Evolutionary conservation across 1,140 invertebrate genomes (phyloP).

Genomic region (Drosophila rufa): DNA sequence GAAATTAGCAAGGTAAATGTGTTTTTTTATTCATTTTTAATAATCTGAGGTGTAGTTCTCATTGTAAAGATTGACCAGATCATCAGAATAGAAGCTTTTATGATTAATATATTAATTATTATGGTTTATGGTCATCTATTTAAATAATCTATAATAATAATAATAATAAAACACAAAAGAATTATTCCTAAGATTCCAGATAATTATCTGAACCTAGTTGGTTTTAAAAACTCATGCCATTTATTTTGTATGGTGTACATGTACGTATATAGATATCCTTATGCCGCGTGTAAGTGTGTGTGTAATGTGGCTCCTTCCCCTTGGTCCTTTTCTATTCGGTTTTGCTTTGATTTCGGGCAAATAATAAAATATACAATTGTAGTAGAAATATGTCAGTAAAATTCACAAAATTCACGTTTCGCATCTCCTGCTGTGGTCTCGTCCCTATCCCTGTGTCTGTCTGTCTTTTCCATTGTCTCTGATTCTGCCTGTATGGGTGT

Average conservation of each 20-base stretch:
- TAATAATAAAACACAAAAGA: not conserved
- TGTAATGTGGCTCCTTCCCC: slow-evolving; percentile 27
- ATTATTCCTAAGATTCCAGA: not conserved
- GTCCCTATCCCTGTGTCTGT: not conserved
- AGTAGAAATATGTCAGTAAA: slow-evolving; percentile 81
- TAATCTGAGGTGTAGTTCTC: no score
- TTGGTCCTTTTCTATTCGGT: slow-evolving; percentile 26
- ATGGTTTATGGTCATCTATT: no score
- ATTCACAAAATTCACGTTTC: slow-evolving; percentile 79
- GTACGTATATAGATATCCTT: slow-evolving; percentile 4
- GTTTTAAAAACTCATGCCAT: not conserved
- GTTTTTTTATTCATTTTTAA: no score
- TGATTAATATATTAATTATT: not conserved
- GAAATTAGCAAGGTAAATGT: not conserved
- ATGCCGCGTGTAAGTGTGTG: slow-evolving; percentile 24
- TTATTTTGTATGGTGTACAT: slow-evolving; percentile 2
- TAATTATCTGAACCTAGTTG: no score
- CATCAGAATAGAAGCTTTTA: not conserved
- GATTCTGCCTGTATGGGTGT: slow-evolving; percentile 26
- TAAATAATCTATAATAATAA: no score
- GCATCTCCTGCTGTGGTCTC: slow-evolving; percentile 70
- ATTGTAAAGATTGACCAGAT: no score
- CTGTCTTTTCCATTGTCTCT: slow-evolving; percentile 42
- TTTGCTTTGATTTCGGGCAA: slow-evolving; percentile 70
- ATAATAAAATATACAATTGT: slow-evolving; percentile 83